Evolutionary conservation across 2,113 vertebrate species (phyloP), one percentile per base, ranked within the genome.

Genomic region (Meleagris gallopavo): DNA sequence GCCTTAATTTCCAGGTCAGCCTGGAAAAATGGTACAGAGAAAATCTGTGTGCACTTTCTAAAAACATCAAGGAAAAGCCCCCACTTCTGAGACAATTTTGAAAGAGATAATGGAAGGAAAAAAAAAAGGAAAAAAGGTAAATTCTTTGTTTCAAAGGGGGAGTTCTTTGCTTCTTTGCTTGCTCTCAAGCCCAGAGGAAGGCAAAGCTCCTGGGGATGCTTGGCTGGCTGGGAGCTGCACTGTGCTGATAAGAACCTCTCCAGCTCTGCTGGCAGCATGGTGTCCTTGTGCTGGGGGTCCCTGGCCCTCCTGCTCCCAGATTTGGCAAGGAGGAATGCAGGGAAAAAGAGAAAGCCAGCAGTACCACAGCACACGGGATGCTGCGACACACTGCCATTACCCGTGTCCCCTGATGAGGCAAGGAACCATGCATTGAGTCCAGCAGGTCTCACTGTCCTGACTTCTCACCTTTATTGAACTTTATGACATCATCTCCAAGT

Each of bases 161-260:
- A 50, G 9, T 34, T 60, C 57, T 74, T 73, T 86, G 62, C 66
- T 34, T 60, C 57, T 74, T 73, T 86, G 62, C 66, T 77, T 75
- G 84, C 66, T 75, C 77, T 85, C 50, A 84, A 87, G 48, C 27
- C 25, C 73, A 82, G 62, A 84, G 62, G 93, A 96, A 95, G 86
- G 71, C 36, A 70, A 65, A 93, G 89, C 76, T 50, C 77, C 65
- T 80, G 62, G 25, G 19, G 57, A 86, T 88, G 36, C 27, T 16
- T 54, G 67, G 20, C 86, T 62, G 38, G 27, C 34, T 75, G 77
- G 38, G 27, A 55, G 76, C 89, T 96, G 84, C 4, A 0, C 8
- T 48, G 52, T 57, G 29, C 87, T 88, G 92, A 92, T 94, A 97
- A 96, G 82, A 78, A 70, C 54, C 50, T 91, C 82, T 94, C 62